A percentile compares a stretch with the other conserved stretches of the same genome.
phyloP scores from a whole-genome alignment of 2,113 vertebrate species.

The Anarrhichthys ocellatus region DNA sequence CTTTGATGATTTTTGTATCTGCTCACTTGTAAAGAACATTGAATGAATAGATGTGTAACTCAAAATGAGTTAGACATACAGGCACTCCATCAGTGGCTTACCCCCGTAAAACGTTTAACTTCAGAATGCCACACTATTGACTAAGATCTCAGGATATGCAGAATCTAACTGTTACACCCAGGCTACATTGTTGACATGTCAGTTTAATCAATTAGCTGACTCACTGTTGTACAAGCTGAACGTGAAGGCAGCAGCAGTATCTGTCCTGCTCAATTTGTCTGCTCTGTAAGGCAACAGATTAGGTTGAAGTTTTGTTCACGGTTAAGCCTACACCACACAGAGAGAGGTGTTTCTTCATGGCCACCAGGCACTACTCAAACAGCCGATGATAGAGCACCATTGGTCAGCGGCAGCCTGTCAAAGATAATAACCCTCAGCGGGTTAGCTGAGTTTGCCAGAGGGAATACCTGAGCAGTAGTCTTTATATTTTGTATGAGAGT shows the following conservation, averaged over 20 bases:
- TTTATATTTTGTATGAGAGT: conserved; percentile 19
- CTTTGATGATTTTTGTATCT: too few relatives aligned
- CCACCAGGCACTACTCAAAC: conserved; percentile 36
- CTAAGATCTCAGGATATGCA: conserved; percentile 27
- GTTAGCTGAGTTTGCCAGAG: conserved; percentile 29
- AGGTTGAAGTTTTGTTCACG: neutral
- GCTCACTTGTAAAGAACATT: too few relatives aligned
- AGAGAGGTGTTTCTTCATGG: conserved; percentile 41
- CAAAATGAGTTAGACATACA: conserved; percentile 26
- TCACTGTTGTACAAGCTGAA: conserved; percentile 1
- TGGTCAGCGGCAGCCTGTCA: conserved; percentile 64
- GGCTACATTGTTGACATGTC: conserved; percentile 36
- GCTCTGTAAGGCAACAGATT: conserved; percentile 15
- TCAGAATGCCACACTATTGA: conserved; percentile 35
- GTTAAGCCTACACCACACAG: neutral
- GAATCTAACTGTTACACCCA: conserved; percentile 7
- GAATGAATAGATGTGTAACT: conserved; percentile 30
- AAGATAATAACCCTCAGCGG: conserved; percentile 54
- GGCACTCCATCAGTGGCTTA: conserved; percentile 3
- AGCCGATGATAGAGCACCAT: conserved; percentile 34
- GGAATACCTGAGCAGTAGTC: conserved; percentile 32
- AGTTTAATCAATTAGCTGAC: conserved; percentile 41
- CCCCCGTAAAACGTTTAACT: conserved; percentile 42
- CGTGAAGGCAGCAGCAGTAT: conserved; percentile 1
- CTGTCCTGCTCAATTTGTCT: conserved; percentile 33